Evolutionary conservation across 2,113 vertebrate species (phyloP), one percentile per base, ranked within the genome.

Genomic region (Mohoua ochrocephala): DNA sequence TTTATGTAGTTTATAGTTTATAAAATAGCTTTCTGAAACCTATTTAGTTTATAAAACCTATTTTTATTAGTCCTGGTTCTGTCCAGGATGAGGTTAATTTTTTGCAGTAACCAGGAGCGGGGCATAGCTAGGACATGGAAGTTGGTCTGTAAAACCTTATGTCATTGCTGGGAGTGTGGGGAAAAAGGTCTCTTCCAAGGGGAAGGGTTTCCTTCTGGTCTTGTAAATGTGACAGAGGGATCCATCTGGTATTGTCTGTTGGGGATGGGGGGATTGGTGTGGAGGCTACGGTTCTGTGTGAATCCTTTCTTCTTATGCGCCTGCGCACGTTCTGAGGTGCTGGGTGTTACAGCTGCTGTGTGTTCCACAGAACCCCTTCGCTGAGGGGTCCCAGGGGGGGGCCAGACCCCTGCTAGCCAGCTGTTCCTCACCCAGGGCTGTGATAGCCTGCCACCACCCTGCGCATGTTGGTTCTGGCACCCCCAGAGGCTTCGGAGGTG

Each of bases 221-320:
- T 0, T 30, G 16, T 53, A 53, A 39, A 60, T 30, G 16, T 41
- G 13, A 11, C 20, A 59, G 60, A 41, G 15, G 16, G 28, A 41
- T 39, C 28, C 10, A 6, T 31, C 20, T 67, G 8, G 16, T 68
- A 10, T 21, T 60, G 13, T n/a, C 39, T 75, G 0, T 24, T 52
- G 19, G 10, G 23, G 3, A 10, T 21, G 27, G 17, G 2, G 3
- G 10, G 13, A 13, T 61, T 17, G 8, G 3, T 37, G 18, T 57
- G 61, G 17, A 9, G 7, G 21, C 30, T 50, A 30, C 52, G 13
- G 5, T 17, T 52, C 42, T 31, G 6, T 35, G 17, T 27, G 35
- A 88, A 49, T 35, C 0, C 0, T 42, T 64, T 23, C 6, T 39
- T 30, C 53, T n/a, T n/a, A n/a, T n/a, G n/a, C n/a, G n/a, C n/a